Percentiles rank a stretch among this genome's conserved stretches.
Conservation (phyloP, 2,888 invertebrate species). For the Osedax fenrisi region DNA sequence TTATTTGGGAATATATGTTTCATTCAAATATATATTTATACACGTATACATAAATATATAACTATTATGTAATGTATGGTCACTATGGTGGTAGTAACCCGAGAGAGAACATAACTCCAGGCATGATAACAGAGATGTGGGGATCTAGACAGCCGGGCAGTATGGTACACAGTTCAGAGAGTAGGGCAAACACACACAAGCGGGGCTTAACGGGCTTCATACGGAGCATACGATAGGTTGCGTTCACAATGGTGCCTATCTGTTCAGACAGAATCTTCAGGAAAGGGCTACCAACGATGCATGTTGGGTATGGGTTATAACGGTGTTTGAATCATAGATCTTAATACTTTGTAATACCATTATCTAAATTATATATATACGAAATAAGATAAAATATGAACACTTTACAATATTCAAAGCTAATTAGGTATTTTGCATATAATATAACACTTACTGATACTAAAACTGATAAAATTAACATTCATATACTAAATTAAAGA, state of each 20-base stretch:
- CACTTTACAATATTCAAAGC: too few relatives aligned
- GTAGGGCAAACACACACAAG: conserved; percentile 76
- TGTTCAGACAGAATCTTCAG: neutral
- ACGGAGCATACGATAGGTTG: conserved; percentile 73
- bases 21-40: too few relatives aligned
- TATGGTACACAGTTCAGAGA: conserved; percentile 77
- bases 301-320: conserved; percentile 23
- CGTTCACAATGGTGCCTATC: conserved; percentile 61
- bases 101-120: conserved; percentile 76
- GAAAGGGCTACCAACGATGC: conserved; percentile 43
- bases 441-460: too few relatives aligned
- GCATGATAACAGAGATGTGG: conserved; percentile 71
- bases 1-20: too few relatives aligned
- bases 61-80: too few relatives aligned
- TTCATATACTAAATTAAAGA: too few relatives aligned
- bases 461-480: too few relatives aligned
- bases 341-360: too few relatives aligned
- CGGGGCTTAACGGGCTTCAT: conserved; percentile 55
- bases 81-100: conserved; percentile 41
- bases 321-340: conserved; percentile 15
- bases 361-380: too few relatives aligned
- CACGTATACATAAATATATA: too few relatives aligned
- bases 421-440: too few relatives aligned
- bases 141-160: conserved; percentile 75
- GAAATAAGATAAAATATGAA: too few relatives aligned